A percentile compares a stretch with the other conserved stretches of the same genome.
Evolutionary conservation across 2,797 vertebrate species (phyloP).

Genomic region (Telmatherina bonti): DNA sequence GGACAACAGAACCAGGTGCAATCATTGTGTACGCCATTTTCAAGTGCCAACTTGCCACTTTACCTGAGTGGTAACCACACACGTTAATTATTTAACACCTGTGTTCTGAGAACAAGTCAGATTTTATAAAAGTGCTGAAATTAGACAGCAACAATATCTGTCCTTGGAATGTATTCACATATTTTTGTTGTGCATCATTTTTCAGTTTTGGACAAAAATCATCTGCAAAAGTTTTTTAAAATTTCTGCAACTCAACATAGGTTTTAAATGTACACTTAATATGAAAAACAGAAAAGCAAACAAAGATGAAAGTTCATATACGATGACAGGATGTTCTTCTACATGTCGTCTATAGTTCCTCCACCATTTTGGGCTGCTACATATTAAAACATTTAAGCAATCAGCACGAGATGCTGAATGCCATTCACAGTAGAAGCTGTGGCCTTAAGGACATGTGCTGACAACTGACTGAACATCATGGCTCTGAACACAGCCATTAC

Average conservation of each 20-base stretch:
- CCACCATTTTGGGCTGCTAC: conserved; percentile 8
- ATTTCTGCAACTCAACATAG: not conserved
- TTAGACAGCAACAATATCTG: not conserved
- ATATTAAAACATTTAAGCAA: conserved; percentile 47
- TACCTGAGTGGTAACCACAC: not conserved
- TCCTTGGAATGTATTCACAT: too few species aligned
- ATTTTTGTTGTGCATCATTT: not conserved
- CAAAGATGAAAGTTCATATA: not conserved
- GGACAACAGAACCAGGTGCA: not conserved
- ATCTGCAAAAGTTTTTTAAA: not conserved
- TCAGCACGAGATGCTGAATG: conserved; percentile 41
- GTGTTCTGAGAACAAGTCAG: not conserved
- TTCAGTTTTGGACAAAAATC: not conserved
- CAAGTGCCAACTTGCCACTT: not conserved
- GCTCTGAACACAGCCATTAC: conserved; percentile 83
- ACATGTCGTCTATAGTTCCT: not conserved
- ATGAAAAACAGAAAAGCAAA: too few species aligned
- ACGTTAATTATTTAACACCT: not conserved
- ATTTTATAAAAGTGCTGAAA: not conserved
- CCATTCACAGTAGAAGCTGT: conserved; percentile 33
- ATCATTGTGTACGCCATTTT: not conserved
- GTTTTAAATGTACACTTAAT: not conserved
- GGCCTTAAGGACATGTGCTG: conserved; percentile 67
- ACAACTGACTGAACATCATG: conserved; percentile 83
- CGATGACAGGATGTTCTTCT: not conserved